Evolutionary conservation across 2,888 invertebrate genomes (phyloP).

Genomic region (Chymomyza amoena): DNA sequence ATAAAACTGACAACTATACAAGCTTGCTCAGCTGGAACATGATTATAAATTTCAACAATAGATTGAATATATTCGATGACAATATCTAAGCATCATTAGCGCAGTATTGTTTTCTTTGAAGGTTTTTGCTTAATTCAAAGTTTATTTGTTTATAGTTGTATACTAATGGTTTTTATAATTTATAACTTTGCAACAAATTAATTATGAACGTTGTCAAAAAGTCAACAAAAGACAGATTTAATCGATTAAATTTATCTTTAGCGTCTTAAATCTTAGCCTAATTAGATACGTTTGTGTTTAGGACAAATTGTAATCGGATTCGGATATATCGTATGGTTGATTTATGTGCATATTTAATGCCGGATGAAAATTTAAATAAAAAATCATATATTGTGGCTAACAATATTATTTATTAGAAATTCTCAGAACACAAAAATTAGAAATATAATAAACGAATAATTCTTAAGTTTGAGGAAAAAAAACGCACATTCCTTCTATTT

Average conservation of each 20-base stretch:
- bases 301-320: neutral
- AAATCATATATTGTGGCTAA: too few species aligned
- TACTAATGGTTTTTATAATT: neutral
- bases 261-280: neutral
- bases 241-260: neutral
- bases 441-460: too few species aligned
- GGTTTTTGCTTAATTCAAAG: neutral
- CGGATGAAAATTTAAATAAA: too few species aligned
- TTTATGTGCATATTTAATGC: too few species aligned
- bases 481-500: too few species aligned
- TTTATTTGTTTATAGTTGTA: neutral
- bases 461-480: too few species aligned
- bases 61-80: neutral
- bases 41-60: neutral
- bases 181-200: neutral
- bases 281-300: neutral
- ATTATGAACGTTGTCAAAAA: neutral
- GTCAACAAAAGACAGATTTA: neutral
- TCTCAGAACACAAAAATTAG: too few species aligned
- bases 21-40: neutral
- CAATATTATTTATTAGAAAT: too few species aligned
- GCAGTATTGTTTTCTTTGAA: neutral
- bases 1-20: neutral
- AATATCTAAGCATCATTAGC: neutral
- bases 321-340: neutral